Evolutionary conservation across 1,140 invertebrate species (phyloP).

Genomic region (Diorhabda sublineata): DNA sequence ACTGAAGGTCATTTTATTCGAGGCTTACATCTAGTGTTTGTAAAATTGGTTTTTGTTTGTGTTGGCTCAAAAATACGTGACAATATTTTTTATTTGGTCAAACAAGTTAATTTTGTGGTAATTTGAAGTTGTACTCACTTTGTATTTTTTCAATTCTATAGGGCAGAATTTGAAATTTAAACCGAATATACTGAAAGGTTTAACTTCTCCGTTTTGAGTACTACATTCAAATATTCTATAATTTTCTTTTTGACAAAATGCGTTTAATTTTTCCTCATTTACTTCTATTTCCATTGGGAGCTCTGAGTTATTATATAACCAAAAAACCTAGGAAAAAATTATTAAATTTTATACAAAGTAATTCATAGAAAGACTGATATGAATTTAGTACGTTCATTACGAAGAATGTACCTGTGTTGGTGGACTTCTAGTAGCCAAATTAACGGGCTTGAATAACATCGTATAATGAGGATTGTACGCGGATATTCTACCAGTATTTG

Average conservation of each 20-base stretch:
- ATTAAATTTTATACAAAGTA: too few relatives aligned
- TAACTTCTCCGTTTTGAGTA: slow-evolving; percentile 25
- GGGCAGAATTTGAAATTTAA: slow-evolving; percentile 30
- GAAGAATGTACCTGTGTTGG: slow-evolving; percentile 13
- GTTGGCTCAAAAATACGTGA: too few relatives aligned
- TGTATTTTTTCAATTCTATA: slow-evolving; percentile 21
- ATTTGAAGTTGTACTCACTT: not conserved
- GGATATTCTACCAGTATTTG: slow-evolving; percentile 10
- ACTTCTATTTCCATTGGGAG: slow-evolving; percentile 23
- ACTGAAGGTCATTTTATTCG: too few relatives aligned
- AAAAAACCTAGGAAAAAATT: slow-evolving; percentile 13
- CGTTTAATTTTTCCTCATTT: slow-evolving; percentile 13
- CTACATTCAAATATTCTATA: slow-evolving; percentile 33
- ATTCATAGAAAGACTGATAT: too few relatives aligned
- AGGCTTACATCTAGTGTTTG: too few relatives aligned
- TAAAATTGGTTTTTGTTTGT: too few relatives aligned
- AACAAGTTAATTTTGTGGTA: too few relatives aligned
- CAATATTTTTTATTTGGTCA: too few relatives aligned
- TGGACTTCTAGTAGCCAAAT: slow-evolving; percentile 24
- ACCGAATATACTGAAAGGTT: slow-evolving; percentile 14
- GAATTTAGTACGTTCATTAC: too few relatives aligned
- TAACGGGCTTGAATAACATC: slow-evolving; percentile 8
- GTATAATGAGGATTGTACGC: not conserved
- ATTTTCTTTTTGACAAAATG: slow-evolving; percentile 20
- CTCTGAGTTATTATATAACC: slow-evolving; percentile 38